Conservation (phyloP, 2,113 vertebrate genomes). For the Rhagologus leucostigma region DNA sequence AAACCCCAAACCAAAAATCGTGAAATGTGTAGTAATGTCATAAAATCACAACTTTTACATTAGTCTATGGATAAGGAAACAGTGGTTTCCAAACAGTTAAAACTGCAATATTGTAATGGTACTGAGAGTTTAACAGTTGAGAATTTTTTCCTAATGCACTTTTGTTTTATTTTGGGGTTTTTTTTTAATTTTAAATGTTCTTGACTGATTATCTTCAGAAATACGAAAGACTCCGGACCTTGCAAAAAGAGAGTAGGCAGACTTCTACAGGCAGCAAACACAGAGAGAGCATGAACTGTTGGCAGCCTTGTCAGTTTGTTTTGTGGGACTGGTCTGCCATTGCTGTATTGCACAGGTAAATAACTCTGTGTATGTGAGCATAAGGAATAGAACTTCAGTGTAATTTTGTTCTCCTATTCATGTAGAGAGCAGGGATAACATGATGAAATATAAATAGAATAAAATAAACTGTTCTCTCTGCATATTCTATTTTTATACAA, state of each 20-base stretch:
- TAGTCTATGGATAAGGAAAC: neutral
- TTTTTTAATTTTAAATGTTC: neutral
- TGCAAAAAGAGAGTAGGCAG: neutral
- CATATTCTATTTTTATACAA: neutral
- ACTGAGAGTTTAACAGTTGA: neutral
- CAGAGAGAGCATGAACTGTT: neutral
- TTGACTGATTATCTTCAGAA: neutral
- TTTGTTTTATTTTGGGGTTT: neutral
- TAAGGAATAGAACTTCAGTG: neutral
- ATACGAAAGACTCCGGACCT: neutral
- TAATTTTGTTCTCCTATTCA: neutral
- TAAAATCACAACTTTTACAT: neutral
- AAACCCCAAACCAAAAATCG: neutral
- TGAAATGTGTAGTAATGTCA: neutral
- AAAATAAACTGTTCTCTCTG: neutral
- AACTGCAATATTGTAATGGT: neutral
- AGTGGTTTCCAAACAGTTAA: neutral
- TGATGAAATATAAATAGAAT: neutral
- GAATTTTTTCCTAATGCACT: neutral
- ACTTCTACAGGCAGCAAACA: neutral
- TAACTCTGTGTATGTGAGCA: neutral
- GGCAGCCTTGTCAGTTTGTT: neutral
- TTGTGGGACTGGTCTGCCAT: neutral
- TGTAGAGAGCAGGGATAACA: neutral
- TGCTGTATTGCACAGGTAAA: neutral